Base-by-base conservation (phyloP, 1,140 invertebrate genomes). In the Onthophagus taurus region DNA sequence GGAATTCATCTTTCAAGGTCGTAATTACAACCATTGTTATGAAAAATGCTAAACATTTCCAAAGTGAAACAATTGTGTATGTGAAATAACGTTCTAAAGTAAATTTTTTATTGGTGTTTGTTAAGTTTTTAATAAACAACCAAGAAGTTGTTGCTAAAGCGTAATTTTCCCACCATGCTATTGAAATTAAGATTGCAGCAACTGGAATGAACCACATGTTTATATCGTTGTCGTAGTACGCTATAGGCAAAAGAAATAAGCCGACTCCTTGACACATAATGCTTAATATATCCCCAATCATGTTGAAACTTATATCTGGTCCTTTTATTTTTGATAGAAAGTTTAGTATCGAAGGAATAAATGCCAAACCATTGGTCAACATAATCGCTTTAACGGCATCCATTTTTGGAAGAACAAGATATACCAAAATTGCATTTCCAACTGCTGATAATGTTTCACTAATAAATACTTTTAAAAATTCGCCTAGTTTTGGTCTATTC, bases 311-410 rank as follows among this genome's bases (percentile, higher is more conserved):
- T 4, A 58, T 45, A 49, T 66, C 63, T 1, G 64, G 63, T 7
- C n/a, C 23, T 65, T 66, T 78, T 79, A n/a, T n/a, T n/a, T n/a
- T n/a, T n/a, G n/a, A n/a, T n/a, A n/a, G n/a, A n/a, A n/a, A n/a
- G n/a, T 58, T 65, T 66, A 79, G 60, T n/a, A 85, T 60, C 21
- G 78, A 80, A 1, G 93, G 93, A 3, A 95, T 68, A 34, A 94
- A 79, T 62, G 86, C 94, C 12, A 96, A 77, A 53, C 86, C 93
- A 65, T 93, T 95, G 11, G 92, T 91, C 18, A 96, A 67, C 84
- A 96, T 91, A 5, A 89, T 81, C 1, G 85, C 90, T 65, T 90
- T 87, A 16, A 95, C 77, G 11, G 90, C 87, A 63, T 97, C 89
- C 20, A 96, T 61, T 53, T 89, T 80, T 0, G 94, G 93, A 5